Evolutionary conservation across 1,140 invertebrate species (phyloP).

Genomic region (Cecropterus lyciades): DNA sequence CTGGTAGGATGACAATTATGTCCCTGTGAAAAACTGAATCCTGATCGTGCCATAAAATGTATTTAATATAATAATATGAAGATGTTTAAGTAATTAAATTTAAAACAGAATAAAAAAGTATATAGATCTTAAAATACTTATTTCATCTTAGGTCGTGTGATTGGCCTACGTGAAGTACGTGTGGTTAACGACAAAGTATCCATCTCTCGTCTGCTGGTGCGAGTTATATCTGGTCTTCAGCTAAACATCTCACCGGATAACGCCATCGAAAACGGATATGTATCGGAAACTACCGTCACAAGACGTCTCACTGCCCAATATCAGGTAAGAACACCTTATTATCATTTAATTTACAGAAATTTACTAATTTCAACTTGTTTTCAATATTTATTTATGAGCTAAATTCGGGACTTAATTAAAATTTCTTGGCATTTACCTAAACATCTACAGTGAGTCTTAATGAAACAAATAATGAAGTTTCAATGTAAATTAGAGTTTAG

Average conservation of each 20-base stretch:
- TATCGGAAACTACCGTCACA: conserved; percentile 94
- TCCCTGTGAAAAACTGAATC: too few species aligned
- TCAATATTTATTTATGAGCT: neutral
- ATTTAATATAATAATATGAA: too few species aligned
- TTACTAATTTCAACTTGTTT: neutral
- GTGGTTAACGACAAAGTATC: conserved; percentile 96
- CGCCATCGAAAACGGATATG: conserved; percentile 93
- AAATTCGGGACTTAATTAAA: neutral
- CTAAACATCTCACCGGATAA: conserved; percentile 94
- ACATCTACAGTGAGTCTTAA: neutral
- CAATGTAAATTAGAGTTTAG: neutral
- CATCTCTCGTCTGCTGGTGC: conserved; percentile 91
- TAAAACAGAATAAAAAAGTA: too few species aligned
- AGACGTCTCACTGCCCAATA: conserved; percentile 96
- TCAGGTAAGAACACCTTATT: conserved; percentile 87
- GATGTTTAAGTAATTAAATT: too few species aligned
- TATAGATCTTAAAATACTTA: neutral
- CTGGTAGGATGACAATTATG: too few species aligned
- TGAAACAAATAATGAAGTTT: neutral
- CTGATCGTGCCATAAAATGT: too few species aligned
- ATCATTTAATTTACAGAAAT: too few species aligned
- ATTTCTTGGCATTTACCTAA: neutral
- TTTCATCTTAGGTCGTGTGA: conserved; percentile 88
- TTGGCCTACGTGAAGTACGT: conserved; percentile 95
- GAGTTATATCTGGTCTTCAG: conserved; percentile 95